phyloP scores from a whole-genome alignment of 2,888 invertebrate genomes.

The Eumerus sabulonum region DNA sequence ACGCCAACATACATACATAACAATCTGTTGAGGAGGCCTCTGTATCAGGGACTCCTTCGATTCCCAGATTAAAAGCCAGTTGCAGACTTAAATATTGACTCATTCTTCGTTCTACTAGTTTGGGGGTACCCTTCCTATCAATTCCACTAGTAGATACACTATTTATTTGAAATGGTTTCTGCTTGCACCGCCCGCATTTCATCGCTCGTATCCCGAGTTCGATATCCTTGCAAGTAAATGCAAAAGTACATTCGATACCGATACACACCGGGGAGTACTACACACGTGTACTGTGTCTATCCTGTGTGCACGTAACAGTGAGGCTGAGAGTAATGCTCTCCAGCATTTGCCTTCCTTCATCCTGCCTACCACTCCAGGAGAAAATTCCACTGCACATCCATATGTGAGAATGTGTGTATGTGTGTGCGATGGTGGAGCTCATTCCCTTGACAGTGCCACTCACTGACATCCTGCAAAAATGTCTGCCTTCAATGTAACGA shows the following conservation, averaged over 20 bases:
- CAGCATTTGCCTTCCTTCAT: slow-evolving; percentile 19
- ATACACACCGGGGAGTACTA: slow-evolving; percentile 11
- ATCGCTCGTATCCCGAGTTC: slow-evolving; percentile 46
- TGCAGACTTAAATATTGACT: slow-evolving; percentile 33
- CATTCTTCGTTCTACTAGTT: slow-evolving; percentile 8
- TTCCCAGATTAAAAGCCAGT: slow-evolving; percentile 10
- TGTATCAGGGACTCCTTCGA: slow-evolving; percentile 1
- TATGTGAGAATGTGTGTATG: too few relatives aligned
- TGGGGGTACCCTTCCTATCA: slow-evolving; percentile 27
- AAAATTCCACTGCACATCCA: slow-evolving; percentile 25
- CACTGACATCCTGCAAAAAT: slow-evolving; percentile 54
- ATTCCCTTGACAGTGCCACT: slow-evolving; percentile 55
- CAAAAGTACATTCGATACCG: slow-evolving; percentile 42
- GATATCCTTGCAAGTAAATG: slow-evolving; percentile 57
- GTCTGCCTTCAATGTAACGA: slow-evolving; percentile 61
- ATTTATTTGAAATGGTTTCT: slow-evolving; percentile 60
- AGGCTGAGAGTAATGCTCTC: slow-evolving; percentile 22
- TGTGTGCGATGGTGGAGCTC: slow-evolving; percentile 22
- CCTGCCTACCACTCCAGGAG: slow-evolving; percentile 3
- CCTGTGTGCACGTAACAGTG: slow-evolving; percentile 6
- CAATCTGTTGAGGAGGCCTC: too few relatives aligned
- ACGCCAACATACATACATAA: too few relatives aligned
- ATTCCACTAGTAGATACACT: slow-evolving; percentile 47
- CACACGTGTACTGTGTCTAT: slow-evolving; percentile 3
- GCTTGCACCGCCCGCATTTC: slow-evolving; percentile 43